A percentile compares a stretch with the other conserved stretches of the same genome.
phyloP scores from a whole-genome alignment of 1,140 invertebrate species.

The Drosophila virilis region DNA sequence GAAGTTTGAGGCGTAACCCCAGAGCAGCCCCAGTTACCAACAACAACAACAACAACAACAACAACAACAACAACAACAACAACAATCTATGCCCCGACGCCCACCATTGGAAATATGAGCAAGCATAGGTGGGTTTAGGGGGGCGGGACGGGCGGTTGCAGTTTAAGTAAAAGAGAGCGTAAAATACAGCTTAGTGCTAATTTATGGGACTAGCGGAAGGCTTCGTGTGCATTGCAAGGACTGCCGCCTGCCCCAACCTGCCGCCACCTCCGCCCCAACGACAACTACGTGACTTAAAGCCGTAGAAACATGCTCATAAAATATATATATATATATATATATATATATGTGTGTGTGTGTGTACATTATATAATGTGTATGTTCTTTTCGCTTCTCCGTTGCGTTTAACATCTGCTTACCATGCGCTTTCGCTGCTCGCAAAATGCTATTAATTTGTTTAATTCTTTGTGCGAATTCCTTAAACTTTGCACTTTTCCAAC shows the following conservation, averaged over 20 bases:
- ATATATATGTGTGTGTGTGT: no score
- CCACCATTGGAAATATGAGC: conserved; percentile 1
- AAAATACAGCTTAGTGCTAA: conserved; percentile 11
- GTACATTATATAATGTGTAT: no score
- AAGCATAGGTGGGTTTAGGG: background rate
- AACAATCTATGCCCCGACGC: background rate
- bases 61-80: conserved; percentile 12
- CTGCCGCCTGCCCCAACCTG: background rate
- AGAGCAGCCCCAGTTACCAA: conserved; percentile 4
- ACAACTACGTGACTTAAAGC: conserved; percentile 5
- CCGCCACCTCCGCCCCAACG: background rate
- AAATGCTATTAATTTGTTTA: background rate
- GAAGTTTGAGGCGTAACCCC: conserved; percentile 41
- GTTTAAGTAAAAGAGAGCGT: background rate
- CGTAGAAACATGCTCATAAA: background rate
- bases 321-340: no score
- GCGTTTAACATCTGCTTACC: background rate
- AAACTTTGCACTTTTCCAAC: background rate
- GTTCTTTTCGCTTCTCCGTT: background rate
- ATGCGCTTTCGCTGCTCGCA: background rate
- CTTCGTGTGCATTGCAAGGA: conserved; percentile 15
- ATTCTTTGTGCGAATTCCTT: background rate
- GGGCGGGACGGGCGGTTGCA: background rate
- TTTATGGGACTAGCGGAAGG: conserved; percentile 16
- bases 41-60: conserved; percentile 14